Evolutionary conservation across 1,140 invertebrate genomes (phyloP), one percentile per base, ranked within the genome.

Genomic region (Meloidogyne hapla): DNA sequence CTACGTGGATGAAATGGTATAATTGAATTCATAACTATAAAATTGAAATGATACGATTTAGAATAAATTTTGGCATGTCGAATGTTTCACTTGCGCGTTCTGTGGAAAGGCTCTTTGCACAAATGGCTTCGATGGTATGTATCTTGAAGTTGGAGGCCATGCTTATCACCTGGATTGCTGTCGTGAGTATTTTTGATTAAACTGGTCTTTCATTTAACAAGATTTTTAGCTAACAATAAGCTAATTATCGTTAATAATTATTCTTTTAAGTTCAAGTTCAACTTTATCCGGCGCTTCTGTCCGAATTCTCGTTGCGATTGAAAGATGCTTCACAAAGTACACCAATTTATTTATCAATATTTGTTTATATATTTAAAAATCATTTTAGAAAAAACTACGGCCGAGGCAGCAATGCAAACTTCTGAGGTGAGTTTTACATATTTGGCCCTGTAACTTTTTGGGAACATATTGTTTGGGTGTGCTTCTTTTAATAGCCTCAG

Each of bases 21-120:
- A 0, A 1, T 56, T 56, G n/a, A n/a, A n/a, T n/a, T n/a, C n/a
- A n/a, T n/a, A n/a, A n/a, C n/a, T n/a, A n/a, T n/a, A n/a, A n/a
- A n/a, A n/a, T n/a, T 56, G 3, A 56, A 48, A n/a, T n/a, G 12
- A 56, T n/a, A 56, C 48, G n/a, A 56, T 56, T 56, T 56, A 56
- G 48, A 56, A 56, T 56, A 56, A 56, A n/a, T 56, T 56, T 56
- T 56, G 48, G 48, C 48, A 56, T 56, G 48, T 56, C 5, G 48
- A 56, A n/a, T 56, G 48, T 56, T 56, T 56, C 48, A 56, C n/a
- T 56, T 56, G 48, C 8, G 12, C 4, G 5, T n/a, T n/a, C 3
- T 56, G 48, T n/a, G 12, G n/a, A 56, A 56, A 56, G 18, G 18
- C 48, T n/a, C 5, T 56, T 15, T 56, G 48, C 48, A 5, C 18